Evolutionary conservation across 2,113 vertebrate genomes (phyloP).

Genomic region (Cavia aperea): DNA sequence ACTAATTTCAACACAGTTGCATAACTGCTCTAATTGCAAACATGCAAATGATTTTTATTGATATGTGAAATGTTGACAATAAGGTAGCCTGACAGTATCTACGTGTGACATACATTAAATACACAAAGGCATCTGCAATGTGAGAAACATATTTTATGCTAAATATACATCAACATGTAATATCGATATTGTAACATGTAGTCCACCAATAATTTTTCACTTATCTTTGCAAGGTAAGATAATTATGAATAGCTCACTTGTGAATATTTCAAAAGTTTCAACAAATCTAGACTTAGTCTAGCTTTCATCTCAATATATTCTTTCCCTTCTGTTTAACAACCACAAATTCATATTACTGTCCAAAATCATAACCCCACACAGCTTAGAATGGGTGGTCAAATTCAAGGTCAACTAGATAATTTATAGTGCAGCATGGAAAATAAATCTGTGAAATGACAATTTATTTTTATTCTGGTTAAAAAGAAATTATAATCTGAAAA

Average conservation of each 20-base stretch:
- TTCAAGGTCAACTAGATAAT: background rate
- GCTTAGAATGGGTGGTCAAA: background rate
- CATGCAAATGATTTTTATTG: background rate
- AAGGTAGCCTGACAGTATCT: background rate
- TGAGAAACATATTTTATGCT: background rate
- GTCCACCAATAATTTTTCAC: background rate
- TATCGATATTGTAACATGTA: background rate
- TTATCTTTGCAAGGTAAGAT: background rate
- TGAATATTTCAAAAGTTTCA: background rate
- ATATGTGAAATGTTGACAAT: background rate
- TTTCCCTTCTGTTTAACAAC: background rate
- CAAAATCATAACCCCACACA: background rate
- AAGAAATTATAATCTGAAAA: background rate
- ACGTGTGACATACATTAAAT: slow-evolving; percentile 24
- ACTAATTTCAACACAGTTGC: background rate
- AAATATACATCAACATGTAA: background rate
- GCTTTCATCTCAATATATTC: background rate
- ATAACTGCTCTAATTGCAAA: background rate
- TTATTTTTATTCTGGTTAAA: background rate
- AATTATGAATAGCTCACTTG: background rate
- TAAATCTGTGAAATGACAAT: background rate
- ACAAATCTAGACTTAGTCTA: background rate
- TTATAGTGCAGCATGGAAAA: background rate
- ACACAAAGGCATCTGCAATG: background rate
- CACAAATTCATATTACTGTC: background rate